These are phyloP conservation scores for Campylorhamphus procurvoides DNA, from an alignment of 2,113 vertebrate genomes.

Conservation along the genomic window DNA sequence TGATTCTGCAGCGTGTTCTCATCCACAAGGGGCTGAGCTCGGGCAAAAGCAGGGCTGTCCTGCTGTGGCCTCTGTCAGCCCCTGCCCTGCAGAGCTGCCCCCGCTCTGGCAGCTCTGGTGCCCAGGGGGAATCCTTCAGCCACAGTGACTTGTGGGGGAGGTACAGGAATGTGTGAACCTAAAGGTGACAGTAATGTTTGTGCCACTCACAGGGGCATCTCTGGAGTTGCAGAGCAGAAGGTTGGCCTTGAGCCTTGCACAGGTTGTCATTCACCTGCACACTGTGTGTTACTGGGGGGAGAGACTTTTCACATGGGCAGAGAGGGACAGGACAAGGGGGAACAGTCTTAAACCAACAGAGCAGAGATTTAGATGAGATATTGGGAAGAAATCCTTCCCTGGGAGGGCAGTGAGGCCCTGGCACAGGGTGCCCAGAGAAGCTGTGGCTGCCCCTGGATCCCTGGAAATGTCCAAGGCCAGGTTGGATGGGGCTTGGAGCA, in stretches of 20 bases:
- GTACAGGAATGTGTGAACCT: background rate
- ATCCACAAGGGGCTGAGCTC: rapidly evolving
- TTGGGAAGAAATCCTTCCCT: background rate
- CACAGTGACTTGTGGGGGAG: background rate
- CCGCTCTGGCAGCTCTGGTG: rapidly evolving
- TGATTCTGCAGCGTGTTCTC: rapidly evolving
- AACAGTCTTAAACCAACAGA: background rate
- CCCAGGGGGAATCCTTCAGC: rapidly evolving
- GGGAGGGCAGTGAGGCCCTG: background rate
- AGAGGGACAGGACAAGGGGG: background rate
- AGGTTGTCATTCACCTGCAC: rapidly evolving
- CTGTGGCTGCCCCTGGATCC: background rate
- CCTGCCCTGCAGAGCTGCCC: rapidly evolving
- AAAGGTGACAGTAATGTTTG: background rate
- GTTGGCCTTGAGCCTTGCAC: background rate
- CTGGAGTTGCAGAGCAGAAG: rapidly evolving
- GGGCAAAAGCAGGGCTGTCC: background rate
- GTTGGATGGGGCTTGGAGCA: background rate
- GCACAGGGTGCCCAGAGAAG: background rate
- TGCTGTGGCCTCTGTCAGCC: background rate
- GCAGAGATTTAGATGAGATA: too few relatives aligned
- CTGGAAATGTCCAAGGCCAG: background rate
- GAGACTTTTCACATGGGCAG: background rate
- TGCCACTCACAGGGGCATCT: background rate
- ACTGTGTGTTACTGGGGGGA: background rate